phyloP scores from a whole-genome alignment of 2,888 invertebrate genomes.

The Sthenelais limicola region DNA sequence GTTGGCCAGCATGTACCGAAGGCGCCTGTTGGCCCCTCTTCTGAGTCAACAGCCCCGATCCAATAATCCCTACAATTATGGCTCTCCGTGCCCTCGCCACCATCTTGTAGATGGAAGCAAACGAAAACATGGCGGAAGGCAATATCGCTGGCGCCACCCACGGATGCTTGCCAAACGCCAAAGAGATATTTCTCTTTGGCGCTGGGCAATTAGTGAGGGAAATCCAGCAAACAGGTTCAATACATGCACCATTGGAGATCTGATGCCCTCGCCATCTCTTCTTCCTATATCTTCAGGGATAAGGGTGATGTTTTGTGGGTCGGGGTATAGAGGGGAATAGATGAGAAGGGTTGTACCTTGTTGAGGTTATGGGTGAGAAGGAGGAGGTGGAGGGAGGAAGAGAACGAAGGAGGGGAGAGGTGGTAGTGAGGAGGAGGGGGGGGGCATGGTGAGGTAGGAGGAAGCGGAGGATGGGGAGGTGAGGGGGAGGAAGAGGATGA shows the following conservation, averaged over 20 bases:
- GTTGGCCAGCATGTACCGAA: slow-evolving; percentile 16
- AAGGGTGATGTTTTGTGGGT: too few species aligned
- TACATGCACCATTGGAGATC: slow-evolving; percentile 13
- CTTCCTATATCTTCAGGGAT: too few species aligned
- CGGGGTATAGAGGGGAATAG: too few species aligned
- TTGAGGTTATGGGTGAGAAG: too few species aligned
- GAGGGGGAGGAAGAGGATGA: too few species aligned
- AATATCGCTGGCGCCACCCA: too few species aligned
- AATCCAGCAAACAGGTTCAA: slow-evolving; percentile 6
- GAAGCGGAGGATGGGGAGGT: too few species aligned
- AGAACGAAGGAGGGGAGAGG: too few species aligned
- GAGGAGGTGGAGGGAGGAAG: too few species aligned
- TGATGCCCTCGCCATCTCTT: not conserved
- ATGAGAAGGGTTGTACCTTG: too few species aligned
- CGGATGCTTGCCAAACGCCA: not conserved
- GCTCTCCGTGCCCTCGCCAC: slow-evolving; percentile 1
- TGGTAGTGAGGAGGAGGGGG: too few species aligned
- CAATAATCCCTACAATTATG: slow-evolving; percentile 27
- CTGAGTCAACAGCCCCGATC: slow-evolving; percentile 35
- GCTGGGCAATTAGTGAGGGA: slow-evolving; percentile 1
- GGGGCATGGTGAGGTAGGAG: too few species aligned
- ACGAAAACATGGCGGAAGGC: slow-evolving; percentile 2
- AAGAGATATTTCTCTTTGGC: slow-evolving; percentile 21
- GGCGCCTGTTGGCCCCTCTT: not conserved
- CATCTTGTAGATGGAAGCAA: slow-evolving; percentile 27